Base-by-base conservation (phyloP, 2,797 vertebrate species). In the Gila robusta region DNA sequence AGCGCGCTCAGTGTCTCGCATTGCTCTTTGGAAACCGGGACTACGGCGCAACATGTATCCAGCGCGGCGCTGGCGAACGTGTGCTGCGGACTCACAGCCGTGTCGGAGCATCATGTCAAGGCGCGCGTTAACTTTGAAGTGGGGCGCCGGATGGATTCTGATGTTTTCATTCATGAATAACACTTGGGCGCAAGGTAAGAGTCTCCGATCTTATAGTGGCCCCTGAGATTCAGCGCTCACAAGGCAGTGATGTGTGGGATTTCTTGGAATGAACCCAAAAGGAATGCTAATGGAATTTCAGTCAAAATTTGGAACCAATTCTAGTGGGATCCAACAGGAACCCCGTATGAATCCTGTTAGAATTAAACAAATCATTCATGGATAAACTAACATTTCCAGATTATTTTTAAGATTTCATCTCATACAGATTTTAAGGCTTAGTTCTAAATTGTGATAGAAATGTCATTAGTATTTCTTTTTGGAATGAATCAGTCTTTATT, bases 41-140 rank as follows among this genome's bases (percentile, higher is more conserved):
- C 83, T 91, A 90, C 90, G 71, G 92, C 93, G 95, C 95, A 96
- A 96, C 95, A 95, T 94, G 95, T 96, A 89, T 90, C 93, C 92
- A 81, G 90, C 90, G 89, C 85, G 93, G 92, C 92, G 91, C 92
- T 89, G 84, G 86, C 89, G 84, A 89, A 88, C 85, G 90, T 90
- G 91, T 92, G 87, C 91, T 88, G 89, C 91, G 81, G 85, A 41
- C 88, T 92, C 90, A 86, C 82, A 87, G 84, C 79, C 83, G 89
- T 79, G 85, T 70, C 88, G 79, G 90, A 94, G 89, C 93, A 71
- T 59, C 83, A 89, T 89, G 90, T 83, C 74, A 28, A 69, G 87
- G 59, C 71, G 86, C 69, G 56, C 83, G 69, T 73, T 89, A 56
- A 35, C 52, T 54, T 79, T 87, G 88, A 89, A 64, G 92, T 89